Conservation (phyloP, 2,113 vertebrate species). For the Lynx canadensis region DNA sequence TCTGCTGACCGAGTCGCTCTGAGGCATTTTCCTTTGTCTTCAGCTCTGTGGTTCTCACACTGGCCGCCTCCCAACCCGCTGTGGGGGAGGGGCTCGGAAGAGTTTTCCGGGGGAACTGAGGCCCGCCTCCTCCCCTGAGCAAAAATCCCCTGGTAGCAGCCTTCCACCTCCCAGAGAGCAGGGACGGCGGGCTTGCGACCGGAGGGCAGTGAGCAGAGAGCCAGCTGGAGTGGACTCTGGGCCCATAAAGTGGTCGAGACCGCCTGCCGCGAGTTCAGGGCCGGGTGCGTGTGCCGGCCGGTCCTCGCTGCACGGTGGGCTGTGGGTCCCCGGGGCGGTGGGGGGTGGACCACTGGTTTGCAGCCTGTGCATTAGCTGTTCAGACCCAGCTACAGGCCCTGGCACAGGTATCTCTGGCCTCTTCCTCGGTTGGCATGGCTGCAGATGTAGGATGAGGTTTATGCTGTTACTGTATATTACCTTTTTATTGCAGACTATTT, state of each 20-base stretch:
- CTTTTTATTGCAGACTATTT: slow-evolving; percentile 41
- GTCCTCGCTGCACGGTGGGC: not conserved
- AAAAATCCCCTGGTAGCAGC: rapidly evolving
- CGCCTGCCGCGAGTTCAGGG: not conserved
- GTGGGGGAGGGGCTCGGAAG: not conserved
- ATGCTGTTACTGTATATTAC: not conserved
- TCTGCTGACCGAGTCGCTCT: not conserved
- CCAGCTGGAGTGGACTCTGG: not conserved
- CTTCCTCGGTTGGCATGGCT: not conserved
- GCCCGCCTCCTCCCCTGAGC: rapidly evolving
- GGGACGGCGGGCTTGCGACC: rapidly evolving
- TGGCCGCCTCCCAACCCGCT: rapidly evolving
- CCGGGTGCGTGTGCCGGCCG: not conserved
- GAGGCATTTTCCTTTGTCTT: not conserved
- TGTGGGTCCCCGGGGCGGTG: not conserved
- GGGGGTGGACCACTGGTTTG: rapidly evolving
- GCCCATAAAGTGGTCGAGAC: not conserved
- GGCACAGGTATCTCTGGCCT: not conserved
- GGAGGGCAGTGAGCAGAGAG: not conserved
- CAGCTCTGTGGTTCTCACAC: not conserved
- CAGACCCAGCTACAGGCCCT: not conserved
- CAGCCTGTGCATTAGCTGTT: not conserved
- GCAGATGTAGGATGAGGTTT: not conserved
- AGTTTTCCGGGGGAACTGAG: rapidly evolving
- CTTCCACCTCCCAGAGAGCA: rapidly evolving